phyloP scores from a whole-genome alignment of 2,113 vertebrate genomes.

The western clawed frog (Xenopus tropicalis) region UCB_Xtro_10.0 CM004446.2:72310501-72311000 shows the following conservation, averaged over 20 bases:
- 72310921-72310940: neutral
- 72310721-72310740: conserved; percentile 18
- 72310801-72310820: neutral
- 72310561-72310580: conserved; percentile 14
- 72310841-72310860: conserved; percentile 21
- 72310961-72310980: conserved; percentile 15
- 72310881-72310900: conserved; percentile 7
- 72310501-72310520: conserved; percentile 24
- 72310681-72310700: conserved; percentile 33
- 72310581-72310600: conserved; percentile 16
- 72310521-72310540: conserved; percentile 41
- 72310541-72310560: conserved; percentile 29
- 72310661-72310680: conserved; percentile 17
- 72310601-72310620: conserved; percentile 43
- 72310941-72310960: conserved; percentile 17
- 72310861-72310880: conserved; percentile 19
- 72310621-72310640: conserved; percentile 45
- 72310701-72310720: conserved; percentile 29
- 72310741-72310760: conserved; percentile 31
- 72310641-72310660: conserved; percentile 11
- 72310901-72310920: conserved; percentile 8
- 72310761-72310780: conserved; percentile 24
- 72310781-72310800: neutral
- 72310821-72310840: conserved; percentile 6
- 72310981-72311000: conserved; percentile 7